Evolutionary conservation across 2,888 invertebrate species (phyloP), one percentile per base, ranked within the genome.

Genomic region (Altica lythri): DNA sequence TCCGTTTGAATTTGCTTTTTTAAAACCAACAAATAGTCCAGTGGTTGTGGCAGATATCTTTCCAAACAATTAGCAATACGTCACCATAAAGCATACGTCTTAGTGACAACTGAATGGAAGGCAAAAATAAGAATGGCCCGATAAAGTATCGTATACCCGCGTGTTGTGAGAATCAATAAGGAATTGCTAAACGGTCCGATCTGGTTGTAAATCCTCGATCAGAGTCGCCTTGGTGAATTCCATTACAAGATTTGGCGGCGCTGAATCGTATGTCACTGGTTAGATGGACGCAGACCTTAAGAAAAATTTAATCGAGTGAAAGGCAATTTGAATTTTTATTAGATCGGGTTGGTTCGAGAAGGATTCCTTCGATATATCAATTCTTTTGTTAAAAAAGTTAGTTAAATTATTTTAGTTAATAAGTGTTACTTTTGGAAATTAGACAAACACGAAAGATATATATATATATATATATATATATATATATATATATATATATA

Each of bases 81-180:
- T 55, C 58, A 50, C 42, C 55, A 49, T 58, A 58, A 58, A 58
- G 46, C 45, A 50, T 53, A 32, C n/a, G 17, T 46, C 46, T 29
- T 16, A 19, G 17, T 55, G 58, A 58, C 58, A 58, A 42, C 44
- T 55, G 59, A 56, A 59, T 59, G 54, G 59, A 30, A n/a, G 37
- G 22, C 48, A 35, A 30, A 46, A 38, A 55, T 45, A 53, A 60
- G 49, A 60, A 57, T 53, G 52, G 53, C 13, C 37, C 40, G 54
- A 60, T 60, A 57, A 54, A 60, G 49, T 52, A 52, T 53, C 52
- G 54, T 47, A 9, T 52, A 25, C 44, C 44, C 53, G 55, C 45
- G 48, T 42, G 34, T 49, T 30, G 40, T 43, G 38, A 50, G 40
- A 46, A 50, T 57, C 57, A 54, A 60, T 59, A 59, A 56, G 46